Percentiles rank a stretch among this genome's conserved stretches.
Conservation (phyloP, 2,888 invertebrate species). For the Aporophyla lueneburgensis region DNA sequence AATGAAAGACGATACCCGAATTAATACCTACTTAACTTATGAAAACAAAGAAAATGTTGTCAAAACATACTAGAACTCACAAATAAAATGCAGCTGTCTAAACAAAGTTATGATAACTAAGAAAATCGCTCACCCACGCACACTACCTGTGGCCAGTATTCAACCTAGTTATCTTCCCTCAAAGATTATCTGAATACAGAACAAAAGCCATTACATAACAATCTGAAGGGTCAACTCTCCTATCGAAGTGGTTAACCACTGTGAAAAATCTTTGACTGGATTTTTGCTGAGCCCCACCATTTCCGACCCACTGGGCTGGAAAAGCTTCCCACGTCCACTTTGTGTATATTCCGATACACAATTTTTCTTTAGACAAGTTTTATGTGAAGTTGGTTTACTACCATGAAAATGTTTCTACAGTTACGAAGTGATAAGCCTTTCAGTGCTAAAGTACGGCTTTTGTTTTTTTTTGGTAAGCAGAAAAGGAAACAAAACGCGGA, state of each 20-base stretch:
- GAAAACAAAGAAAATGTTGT: not conserved
- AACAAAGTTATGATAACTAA: not conserved
- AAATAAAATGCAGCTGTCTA: not conserved
- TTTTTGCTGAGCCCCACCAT: conserved; percentile 66
- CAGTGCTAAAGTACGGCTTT: too few species aligned
- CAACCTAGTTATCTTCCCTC: conserved; percentile 2
- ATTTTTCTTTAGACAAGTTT: conserved; percentile 18
- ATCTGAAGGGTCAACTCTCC: conserved; percentile 39
- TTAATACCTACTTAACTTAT: not conserved
- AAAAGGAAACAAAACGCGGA: too few species aligned
- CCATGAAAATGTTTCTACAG: conserved; percentile 2
- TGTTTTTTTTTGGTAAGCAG: too few species aligned
- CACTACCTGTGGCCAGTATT: too few species aligned
- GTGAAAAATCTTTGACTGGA: conserved; percentile 74
- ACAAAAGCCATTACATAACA: conserved; percentile 30
- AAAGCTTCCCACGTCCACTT: conserved; percentile 59
- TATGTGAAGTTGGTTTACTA: not conserved
- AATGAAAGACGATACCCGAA: not conserved
- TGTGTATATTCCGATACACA: conserved; percentile 40
- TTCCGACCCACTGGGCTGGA: conserved; percentile 70
- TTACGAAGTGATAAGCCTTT: not conserved
- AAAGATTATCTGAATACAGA: conserved; percentile 34
- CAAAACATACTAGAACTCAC: not conserved
- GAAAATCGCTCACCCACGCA: not conserved
- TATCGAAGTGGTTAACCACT: conserved; percentile 58